These are phyloP conservation scores for Agrilus planipennis DNA, from an alignment of 1,140 invertebrate genomes.

Conservation along the genomic window DNA sequence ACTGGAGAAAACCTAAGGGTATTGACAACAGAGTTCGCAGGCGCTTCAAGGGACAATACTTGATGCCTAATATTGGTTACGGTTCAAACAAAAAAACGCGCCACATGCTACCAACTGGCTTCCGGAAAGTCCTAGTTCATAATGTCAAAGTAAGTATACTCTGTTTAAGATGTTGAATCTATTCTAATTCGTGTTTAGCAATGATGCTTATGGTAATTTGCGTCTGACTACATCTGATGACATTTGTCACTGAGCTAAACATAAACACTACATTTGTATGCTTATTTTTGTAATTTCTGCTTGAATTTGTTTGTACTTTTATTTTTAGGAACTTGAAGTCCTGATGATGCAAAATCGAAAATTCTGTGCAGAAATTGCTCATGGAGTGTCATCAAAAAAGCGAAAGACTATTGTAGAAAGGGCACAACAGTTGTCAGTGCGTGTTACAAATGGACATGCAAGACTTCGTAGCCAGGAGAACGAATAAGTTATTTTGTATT, in stretches of 20 bases:
- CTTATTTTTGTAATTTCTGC: neutral
- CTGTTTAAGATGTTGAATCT: neutral
- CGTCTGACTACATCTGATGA: conserved; percentile 28
- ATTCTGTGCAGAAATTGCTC: conserved; percentile 95
- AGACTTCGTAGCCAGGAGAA: conserved; percentile 95
- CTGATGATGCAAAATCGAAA: conserved; percentile 98
- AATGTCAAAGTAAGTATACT: conserved; percentile 62
- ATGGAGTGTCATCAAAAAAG: conserved; percentile 92
- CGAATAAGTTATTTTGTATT: conserved; percentile 63
- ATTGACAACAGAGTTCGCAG: conserved; percentile 99
- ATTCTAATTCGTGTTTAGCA: neutral
- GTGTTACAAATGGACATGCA: conserved; percentile 92
- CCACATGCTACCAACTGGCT: conserved; percentile 95
- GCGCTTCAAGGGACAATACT: conserved; percentile 95
- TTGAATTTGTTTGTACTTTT: neutral
- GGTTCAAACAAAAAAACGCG: conserved; percentile 88
- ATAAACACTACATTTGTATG: neutral
- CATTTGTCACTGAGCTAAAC: conserved; percentile 17
- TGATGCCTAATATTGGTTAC: conserved; percentile 99
- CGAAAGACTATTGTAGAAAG: conserved; percentile 92
- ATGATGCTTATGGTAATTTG: conserved; percentile 34
- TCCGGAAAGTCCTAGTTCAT: conserved; percentile 73
- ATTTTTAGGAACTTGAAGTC: conserved; percentile 87
- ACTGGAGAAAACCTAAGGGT: conserved; percentile 90
- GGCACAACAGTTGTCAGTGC: conserved; percentile 89